phyloP scores from a whole-genome alignment of 1,140 invertebrate genomes.

The Chlorops oryzae region DNA sequence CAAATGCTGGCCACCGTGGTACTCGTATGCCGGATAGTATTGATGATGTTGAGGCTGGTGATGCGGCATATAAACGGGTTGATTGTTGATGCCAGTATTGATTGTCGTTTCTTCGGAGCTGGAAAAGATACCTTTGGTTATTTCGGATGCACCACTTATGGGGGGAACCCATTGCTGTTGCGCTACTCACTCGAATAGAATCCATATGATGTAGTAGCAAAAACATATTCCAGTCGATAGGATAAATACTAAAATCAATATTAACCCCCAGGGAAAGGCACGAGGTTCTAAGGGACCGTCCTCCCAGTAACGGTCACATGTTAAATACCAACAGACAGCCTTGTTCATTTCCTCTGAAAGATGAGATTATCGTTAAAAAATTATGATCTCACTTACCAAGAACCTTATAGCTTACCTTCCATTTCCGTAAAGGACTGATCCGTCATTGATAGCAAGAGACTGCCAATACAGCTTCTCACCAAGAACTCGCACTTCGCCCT shows the following conservation, averaged over 20 bases:
- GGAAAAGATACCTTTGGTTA: conserved; percentile 45
- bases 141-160: background rate
- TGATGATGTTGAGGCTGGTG: conserved; percentile 31
- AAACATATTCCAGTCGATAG: conserved; percentile 74
- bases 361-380: background rate
- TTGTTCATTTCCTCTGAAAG: conserved; percentile 72
- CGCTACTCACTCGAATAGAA: conserved; percentile 75
- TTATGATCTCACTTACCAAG: background rate
- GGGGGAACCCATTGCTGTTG: background rate
- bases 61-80: conserved; percentile 29
- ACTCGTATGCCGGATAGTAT: conserved; percentile 21
- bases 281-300: conserved; percentile 67
- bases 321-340: conserved; percentile 84
- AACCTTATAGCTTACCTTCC: conserved; percentile 57
- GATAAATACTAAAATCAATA: conserved; percentile 67
- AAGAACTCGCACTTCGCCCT: conserved; percentile 63
- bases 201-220: conserved; percentile 86
- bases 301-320: conserved; percentile 87
- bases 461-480: conserved; percentile 64
- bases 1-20: too few species aligned
- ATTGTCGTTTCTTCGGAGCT: conserved; percentile 48
- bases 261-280: conserved; percentile 72
- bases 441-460: conserved; percentile 69
- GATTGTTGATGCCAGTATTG: conserved; percentile 33
- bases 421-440: conserved; percentile 77